These are phyloP conservation scores for Dolichoris vasculosae DNA, from an alignment of 1,140 invertebrate genomes.

Conservation along the genomic window DNA sequence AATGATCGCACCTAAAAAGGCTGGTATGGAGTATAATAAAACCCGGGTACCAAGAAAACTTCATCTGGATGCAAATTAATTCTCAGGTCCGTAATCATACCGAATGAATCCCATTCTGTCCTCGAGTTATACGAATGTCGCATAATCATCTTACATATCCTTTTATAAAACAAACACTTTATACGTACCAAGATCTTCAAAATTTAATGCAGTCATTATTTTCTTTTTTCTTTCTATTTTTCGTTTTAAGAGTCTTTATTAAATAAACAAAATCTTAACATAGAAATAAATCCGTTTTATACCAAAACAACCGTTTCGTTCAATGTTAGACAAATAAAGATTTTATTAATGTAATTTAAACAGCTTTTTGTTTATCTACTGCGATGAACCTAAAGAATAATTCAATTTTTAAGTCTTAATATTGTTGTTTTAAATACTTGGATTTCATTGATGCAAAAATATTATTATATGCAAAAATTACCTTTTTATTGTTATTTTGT, in stretches of 20 bases:
- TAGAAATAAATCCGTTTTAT: not conserved
- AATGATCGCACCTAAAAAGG: not conserved
- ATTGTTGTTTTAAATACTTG: not conserved
- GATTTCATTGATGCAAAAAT: not conserved
- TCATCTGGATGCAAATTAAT: slow-evolving; percentile 3
- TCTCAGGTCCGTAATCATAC: not conserved
- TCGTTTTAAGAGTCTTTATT: not conserved
- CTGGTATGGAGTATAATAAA: too few species aligned
- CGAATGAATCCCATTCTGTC: not conserved
- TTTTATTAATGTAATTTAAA: not conserved
- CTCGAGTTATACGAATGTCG: not conserved
- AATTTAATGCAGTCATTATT: not conserved
- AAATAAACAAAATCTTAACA: slow-evolving; percentile 14
- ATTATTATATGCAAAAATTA: not conserved
- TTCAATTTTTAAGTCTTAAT: not conserved
- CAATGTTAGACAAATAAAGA: not conserved
- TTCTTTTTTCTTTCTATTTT: not conserved
- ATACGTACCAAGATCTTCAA: not conserved
- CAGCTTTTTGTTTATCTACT: not conserved
- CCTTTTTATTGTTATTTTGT: not conserved
- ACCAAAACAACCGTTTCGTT: not conserved
- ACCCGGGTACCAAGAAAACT: not conserved
- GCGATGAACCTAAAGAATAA: not conserved
- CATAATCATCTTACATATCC: not conserved
- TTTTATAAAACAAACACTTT: not conserved